A percentile compares a stretch with the other conserved stretches of the same genome.
phyloP scores from a whole-genome alignment of 2,797 vertebrate genomes.

The Crenuchus spilurus region DNA sequence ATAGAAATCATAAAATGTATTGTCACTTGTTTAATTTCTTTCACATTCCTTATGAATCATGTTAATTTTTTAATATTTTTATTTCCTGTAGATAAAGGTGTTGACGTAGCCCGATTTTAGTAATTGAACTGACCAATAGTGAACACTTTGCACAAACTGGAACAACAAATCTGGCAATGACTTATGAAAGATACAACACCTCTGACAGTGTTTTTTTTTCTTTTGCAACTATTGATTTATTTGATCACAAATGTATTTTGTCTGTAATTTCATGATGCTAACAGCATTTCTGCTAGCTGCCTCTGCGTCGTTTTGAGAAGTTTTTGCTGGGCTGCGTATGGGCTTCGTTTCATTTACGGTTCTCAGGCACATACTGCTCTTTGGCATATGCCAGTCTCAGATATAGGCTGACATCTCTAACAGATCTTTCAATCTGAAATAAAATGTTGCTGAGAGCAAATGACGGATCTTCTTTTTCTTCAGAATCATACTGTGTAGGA shows the following conservation, averaged over 20 bases:
- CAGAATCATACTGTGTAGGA: not conserved
- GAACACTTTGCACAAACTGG: slow-evolving; percentile 10
- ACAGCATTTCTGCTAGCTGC: slow-evolving; percentile 27
- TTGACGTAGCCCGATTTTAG: not conserved
- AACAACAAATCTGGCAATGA: not conserved
- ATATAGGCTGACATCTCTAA: not conserved
- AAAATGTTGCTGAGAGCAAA: slow-evolving; percentile 31
- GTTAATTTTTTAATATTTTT: slow-evolving; percentile 9
- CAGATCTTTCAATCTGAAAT: slow-evolving; percentile 15
- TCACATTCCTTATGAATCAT: slow-evolving; percentile 11
- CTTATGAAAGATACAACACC: not conserved
- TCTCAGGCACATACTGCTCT: slow-evolving; percentile 38
- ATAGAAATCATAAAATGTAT: slow-evolving; percentile 3
- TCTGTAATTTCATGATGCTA: not conserved
- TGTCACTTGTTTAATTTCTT: slow-evolving; percentile 16
- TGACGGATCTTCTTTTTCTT: not conserved
- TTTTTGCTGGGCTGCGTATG: not conserved
- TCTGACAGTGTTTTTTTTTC: not conserved
- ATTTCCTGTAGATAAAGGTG: not conserved
- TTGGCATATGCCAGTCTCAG: not conserved
- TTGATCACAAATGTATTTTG: slow-evolving; percentile 10
- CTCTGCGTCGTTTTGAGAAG: not conserved
- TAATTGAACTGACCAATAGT: slow-evolving; percentile 26
- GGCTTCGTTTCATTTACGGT: slow-evolving; percentile 17
- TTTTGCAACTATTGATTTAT: no score